Evolutionary conservation across 1,140 invertebrate species (phyloP).

Genomic region (Bombus impatiens): DNA sequence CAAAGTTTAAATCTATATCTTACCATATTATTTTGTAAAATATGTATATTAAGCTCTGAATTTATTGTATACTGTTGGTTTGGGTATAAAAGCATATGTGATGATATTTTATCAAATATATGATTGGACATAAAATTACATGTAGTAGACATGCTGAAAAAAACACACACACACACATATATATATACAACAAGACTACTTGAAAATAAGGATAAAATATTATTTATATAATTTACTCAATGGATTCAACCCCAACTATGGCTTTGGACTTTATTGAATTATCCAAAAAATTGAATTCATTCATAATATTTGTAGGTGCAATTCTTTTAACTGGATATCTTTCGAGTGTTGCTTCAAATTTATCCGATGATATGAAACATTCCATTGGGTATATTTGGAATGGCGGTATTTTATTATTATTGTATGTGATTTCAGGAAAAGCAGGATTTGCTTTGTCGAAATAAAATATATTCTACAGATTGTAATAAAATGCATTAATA

Average conservation of each 20-base stretch:
- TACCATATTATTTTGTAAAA: background rate
- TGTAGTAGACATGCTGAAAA: background rate
- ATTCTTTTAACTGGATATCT: slow-evolving; percentile 42
- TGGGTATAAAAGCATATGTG: background rate
- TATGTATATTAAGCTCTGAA: background rate
- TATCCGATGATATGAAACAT: slow-evolving; percentile 71
- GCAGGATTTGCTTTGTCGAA: slow-evolving; percentile 71
- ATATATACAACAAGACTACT: background rate
- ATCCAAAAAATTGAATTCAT: slow-evolving; percentile 51
- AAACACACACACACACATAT: background rate
- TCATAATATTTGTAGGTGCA: slow-evolving; percentile 45
- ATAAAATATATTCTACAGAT: slow-evolving; percentile 76
- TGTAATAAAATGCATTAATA: slow-evolving; percentile 10
- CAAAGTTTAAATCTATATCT: background rate
- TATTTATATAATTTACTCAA: slow-evolving; percentile 44
- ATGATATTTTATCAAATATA: slow-evolving; percentile 16
- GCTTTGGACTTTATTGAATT: slow-evolving; percentile 46
- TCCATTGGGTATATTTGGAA: slow-evolving; percentile 77
- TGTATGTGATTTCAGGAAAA: slow-evolving; percentile 64
- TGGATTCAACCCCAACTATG: slow-evolving; percentile 51
- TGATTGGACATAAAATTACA: slow-evolving; percentile 25
- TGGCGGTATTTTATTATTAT: slow-evolving; percentile 59
- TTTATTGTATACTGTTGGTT: background rate
- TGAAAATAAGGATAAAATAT: background rate
- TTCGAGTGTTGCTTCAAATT: slow-evolving; percentile 72